Evolutionary conservation across 2,113 vertebrate genomes (phyloP).

Genomic region (Ariopsis seemanni): DNA sequence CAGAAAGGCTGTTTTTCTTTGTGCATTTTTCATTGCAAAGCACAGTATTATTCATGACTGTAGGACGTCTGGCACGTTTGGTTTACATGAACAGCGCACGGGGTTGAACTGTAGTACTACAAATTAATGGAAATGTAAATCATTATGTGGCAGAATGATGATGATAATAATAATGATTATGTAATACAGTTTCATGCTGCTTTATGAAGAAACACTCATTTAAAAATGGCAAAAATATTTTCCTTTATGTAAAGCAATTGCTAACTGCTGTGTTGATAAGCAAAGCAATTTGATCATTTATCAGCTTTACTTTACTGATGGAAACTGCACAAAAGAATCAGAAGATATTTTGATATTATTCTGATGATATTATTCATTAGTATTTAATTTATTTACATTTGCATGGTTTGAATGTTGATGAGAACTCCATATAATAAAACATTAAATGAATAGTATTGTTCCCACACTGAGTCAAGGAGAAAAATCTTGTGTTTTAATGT

Average conservation of each 20-base stretch:
- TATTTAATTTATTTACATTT: neutral
- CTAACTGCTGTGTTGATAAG: neutral
- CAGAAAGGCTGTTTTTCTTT: neutral
- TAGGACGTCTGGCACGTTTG: neutral
- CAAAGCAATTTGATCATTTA: neutral
- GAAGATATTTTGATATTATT: neutral
- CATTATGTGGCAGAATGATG: neutral
- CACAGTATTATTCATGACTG: neutral
- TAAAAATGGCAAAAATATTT: neutral
- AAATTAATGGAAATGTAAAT: neutral
- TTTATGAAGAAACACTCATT: neutral
- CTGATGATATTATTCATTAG: neutral
- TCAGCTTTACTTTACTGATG: neutral
- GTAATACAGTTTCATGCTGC: neutral
- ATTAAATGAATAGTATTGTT: neutral
- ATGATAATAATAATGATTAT: neutral
- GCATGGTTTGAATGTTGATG: neutral
- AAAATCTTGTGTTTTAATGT: neutral
- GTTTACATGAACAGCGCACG: neutral
- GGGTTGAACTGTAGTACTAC: neutral
- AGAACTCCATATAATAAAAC: neutral
- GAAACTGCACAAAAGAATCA: neutral
- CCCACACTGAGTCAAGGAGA: neutral
- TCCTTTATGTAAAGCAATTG: neutral
- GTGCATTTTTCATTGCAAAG: neutral